These are phyloP conservation scores for Clostera curtula DNA, from an alignment of 2,888 invertebrate genomes.

Conservation along the genomic window DNA sequence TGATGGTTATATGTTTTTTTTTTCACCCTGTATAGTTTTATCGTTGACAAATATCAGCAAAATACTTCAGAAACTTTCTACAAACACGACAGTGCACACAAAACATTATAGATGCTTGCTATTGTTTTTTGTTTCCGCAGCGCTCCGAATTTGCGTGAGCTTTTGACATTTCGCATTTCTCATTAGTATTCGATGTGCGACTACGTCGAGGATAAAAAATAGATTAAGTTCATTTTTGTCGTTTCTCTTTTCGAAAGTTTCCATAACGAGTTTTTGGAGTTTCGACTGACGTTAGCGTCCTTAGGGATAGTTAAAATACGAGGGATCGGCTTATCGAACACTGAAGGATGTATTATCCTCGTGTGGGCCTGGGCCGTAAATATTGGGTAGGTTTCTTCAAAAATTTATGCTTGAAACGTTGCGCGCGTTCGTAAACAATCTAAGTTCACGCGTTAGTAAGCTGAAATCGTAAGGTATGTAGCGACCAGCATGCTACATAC, in stretches of 20 bases:
- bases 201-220: not conserved
- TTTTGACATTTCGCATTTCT: not conserved
- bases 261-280: slow-evolving; percentile 2
- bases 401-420: slow-evolving; percentile 1
- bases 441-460: not conserved
- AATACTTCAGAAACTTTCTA: too few species aligned
- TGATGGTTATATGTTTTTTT: too few species aligned
- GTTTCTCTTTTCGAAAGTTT: slow-evolving; percentile 1
- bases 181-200: not conserved
- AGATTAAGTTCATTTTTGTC: slow-evolving; percentile 1
- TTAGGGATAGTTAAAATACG: slow-evolving; percentile 3
- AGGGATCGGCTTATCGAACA: slow-evolving; percentile 1
- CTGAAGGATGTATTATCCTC: slow-evolving; percentile 3
- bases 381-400: not conserved
- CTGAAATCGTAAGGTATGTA: too few species aligned
- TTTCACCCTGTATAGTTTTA: too few species aligned
- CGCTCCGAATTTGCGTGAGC: not conserved
- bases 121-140: not conserved
- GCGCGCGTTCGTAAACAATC: not conserved
- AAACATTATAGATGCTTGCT: not conserved
- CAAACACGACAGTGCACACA: too few species aligned
- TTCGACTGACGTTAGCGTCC: slow-evolving; percentile 1
- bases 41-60: too few species aligned
- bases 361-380: not conserved
- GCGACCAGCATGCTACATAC: not conserved